A percentile compares a stretch with the other conserved stretches of the same genome.
Conservation (phyloP, 92 coral and sea anemone species). For the Blastomussa wellsi region DNA sequence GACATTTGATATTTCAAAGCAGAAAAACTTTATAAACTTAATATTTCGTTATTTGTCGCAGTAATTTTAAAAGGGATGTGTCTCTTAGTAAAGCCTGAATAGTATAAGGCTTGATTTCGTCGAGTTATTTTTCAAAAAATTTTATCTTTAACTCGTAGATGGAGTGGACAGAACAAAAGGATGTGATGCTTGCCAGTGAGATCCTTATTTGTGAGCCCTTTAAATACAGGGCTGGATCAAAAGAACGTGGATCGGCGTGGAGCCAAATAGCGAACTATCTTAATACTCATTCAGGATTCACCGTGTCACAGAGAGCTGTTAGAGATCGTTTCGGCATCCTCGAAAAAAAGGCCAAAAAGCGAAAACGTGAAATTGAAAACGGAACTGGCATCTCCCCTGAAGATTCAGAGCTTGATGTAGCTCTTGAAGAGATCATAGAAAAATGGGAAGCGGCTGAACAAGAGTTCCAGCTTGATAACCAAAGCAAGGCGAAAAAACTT, state of each 20-base stretch:
- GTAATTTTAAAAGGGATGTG: not conserved
- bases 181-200: conserved; percentile 43
- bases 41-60: not conserved
- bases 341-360: conserved; percentile 49
- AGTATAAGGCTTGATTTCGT: conserved; percentile 41
- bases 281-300: conserved; percentile 57
- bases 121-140: conserved; percentile 38
- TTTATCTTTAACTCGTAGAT: conserved; percentile 43
- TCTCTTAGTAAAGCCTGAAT: conserved; percentile 16
- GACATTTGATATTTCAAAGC: conserved; percentile 23
- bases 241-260: conserved; percentile 56
- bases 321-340: conserved; percentile 44
- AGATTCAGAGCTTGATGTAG: conserved; percentile 58
- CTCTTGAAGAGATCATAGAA: conserved; percentile 49
- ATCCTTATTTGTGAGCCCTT: conserved; percentile 50
- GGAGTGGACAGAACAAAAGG: conserved; percentile 60
- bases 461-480: conserved; percentile 38
- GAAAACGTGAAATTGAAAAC: conserved; percentile 46
- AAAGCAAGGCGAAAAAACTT: conserved; percentile 46
- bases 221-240: conserved; percentile 42
- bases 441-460: conserved; percentile 55
- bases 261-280: conserved; percentile 51
- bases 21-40: conserved; percentile 33
- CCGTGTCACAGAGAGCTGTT: conserved; percentile 52
- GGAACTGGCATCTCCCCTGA: conserved; percentile 59